Percentiles rank a stretch among this genome's conserved stretches.
Evolutionary conservation across 2,797 vertebrate species (phyloP).

Genomic region (Phoxinus dragarum): DNA sequence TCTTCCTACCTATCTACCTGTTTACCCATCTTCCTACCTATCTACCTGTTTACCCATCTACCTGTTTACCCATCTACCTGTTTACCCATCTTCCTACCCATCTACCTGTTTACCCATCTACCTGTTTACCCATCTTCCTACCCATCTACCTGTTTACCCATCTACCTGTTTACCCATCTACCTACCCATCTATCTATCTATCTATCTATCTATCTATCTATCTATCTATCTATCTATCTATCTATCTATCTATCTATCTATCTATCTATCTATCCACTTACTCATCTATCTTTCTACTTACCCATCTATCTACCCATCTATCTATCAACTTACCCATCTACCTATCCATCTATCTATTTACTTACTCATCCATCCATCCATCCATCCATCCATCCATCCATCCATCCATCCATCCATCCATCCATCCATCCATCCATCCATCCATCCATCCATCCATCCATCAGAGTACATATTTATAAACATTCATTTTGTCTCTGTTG

Average conservation of each 20-base stretch:
- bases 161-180: rapidly evolving
- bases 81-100: background rate
- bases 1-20: too few species aligned
- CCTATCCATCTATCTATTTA: background rate
- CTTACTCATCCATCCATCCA: too few species aligned
- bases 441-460: background rate
- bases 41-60: background rate
- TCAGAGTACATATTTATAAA: background rate
- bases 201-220: rapidly evolving
- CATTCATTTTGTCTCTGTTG: background rate
- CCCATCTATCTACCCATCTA: background rate
- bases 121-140: too few species aligned
- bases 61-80: background rate
- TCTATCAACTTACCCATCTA: too few species aligned
- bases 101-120: background rate
- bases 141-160: too few species aligned
- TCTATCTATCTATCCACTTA: background rate
- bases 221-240: background rate
- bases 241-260: background rate
- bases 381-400: too few species aligned
- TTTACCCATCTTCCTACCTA: too few species aligned
- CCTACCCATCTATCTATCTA: too few species aligned
- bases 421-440: rapidly evolving
- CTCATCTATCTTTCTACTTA: background rate
- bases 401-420: rapidly evolving